Evolutionary conservation across 2,888 invertebrate species (phyloP), one percentile per base, ranked within the genome.

Genomic region (Furcula furcula): DNA sequence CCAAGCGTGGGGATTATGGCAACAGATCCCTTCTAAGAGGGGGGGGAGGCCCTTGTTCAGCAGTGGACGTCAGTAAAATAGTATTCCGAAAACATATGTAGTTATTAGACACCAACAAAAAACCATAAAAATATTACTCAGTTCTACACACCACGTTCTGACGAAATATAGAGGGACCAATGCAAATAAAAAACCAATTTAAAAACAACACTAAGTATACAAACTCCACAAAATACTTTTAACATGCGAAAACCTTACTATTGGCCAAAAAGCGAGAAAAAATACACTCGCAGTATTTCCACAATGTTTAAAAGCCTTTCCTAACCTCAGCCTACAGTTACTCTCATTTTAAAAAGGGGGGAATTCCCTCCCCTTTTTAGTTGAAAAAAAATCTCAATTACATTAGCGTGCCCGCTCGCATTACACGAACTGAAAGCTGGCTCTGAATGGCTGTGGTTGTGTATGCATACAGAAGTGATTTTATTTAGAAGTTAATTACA

Each of bases 311-410:
- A 55, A 53, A 47, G 40, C 40, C 36, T 44, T 28, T 28, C 43
- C 53, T 61, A 69, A 70, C 65, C 71, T 59, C 70, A 64, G 57
- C 57, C 62, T 53, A 58, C 56, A 58, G 56, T 63, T 65, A 68
- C 59, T 58, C 64, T 62, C 57, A 49, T 59, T 74, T 65, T 62
- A 64, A 74, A 72, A 69, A 11, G 11, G 63, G 53, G 56, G 49
- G 51, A 65, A 67, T 60, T 49, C 51, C 14, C 26, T 14, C 13
- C 13, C 7, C 26, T 14, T 26, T 25, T 26, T 26, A 26, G 26
- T 26, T 63, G 73, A 77, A 71, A 57, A n/a, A 68, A 54, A 61
- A 58, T 67, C 61, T 71, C 82, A 81, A 84, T 84, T 81, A 84
- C 84, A 84, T 82, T 84, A 84, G 74, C 75, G 64, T 61, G 65